These are phyloP conservation scores for Diplosoma virens DNA, from an alignment of 23 tunicate species.

Conservation along the genomic window DNA sequence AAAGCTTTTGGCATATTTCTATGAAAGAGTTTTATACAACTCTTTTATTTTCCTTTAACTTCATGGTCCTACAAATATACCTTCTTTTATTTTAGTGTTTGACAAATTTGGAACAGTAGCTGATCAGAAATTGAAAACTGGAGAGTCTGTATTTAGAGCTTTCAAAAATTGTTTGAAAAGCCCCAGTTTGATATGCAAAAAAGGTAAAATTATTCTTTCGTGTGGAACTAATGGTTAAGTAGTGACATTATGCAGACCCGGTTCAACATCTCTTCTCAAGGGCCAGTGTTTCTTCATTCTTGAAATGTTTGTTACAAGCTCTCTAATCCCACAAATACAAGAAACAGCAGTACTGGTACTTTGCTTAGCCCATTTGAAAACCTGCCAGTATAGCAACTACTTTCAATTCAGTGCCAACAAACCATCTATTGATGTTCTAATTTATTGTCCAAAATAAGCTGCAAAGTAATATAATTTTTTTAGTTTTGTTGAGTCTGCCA, in stretches of 20 bases:
- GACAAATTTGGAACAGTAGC: constrained; percentile 1
- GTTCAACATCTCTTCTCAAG: neutral
- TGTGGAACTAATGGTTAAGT: constrained; percentile 11
- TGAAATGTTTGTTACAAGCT: no score
- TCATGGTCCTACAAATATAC: neutral
- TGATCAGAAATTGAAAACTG: neutral
- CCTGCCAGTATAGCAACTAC: no score
- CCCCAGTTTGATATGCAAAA: constrained; percentile 19
- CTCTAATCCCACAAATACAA: no score
- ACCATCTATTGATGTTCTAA: no score
- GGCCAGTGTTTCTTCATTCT: no score
- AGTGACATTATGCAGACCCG: constrained; percentile 6
- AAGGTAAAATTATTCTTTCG: neutral
- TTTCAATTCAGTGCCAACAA: no score
- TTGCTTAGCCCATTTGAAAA: no score
- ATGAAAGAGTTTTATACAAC: neutral
- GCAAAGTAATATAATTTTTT: no score
- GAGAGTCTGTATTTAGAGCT: constrained; percentile 4
- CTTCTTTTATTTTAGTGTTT: constrained; percentile 1
- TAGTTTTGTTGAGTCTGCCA: no score
- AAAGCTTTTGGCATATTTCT: constrained; percentile 5
- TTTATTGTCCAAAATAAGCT: no score
- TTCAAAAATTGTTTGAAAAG: constrained; percentile 12
- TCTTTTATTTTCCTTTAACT: neutral
- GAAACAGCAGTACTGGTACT: no score